A percentile compares a stretch with the other conserved stretches of the same genome.
These are phyloP conservation scores for Ornithorhynchus anatinus DNA, from an alignment of 2,113 vertebrate genomes.

Conservation along the genomic window DNA sequence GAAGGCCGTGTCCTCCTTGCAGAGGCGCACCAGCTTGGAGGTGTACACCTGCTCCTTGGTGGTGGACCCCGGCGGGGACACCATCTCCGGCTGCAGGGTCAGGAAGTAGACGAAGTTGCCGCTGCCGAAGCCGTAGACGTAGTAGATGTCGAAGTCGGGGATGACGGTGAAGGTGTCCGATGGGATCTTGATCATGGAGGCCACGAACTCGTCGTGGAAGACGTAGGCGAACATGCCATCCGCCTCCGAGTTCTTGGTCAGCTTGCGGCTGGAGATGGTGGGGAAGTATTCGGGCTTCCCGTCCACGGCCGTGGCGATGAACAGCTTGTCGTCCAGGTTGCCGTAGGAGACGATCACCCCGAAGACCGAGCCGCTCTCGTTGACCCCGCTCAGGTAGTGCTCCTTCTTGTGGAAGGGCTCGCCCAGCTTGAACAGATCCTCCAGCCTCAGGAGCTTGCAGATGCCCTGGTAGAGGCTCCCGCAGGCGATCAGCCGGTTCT, in stretches of 20 bases:
- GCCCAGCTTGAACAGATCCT: conserved; percentile 97
- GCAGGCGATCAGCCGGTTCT: conserved; percentile 93
- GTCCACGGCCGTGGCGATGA: conserved; percentile 94
- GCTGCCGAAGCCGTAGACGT: conserved; percentile 96
- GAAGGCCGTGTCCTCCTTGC: conserved; percentile 95
- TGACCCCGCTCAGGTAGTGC: conserved; percentile 96
- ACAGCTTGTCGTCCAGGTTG: conserved; percentile 92
- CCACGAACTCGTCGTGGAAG: conserved; percentile 98
- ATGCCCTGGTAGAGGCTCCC: conserved; percentile 97
- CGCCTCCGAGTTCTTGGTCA: conserved; percentile 94
- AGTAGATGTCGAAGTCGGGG: conserved; percentile 98
- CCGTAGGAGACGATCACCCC: conserved; percentile 96
- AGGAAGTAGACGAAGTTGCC: conserved; percentile 98
- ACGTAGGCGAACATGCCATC: conserved; percentile 98
- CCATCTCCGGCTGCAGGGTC: conserved; percentile 97
- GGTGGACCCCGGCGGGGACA: conserved; percentile 87
- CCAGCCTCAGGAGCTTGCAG: conserved; percentile 93
- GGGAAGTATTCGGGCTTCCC: conserved; percentile 98
- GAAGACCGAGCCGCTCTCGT: conserved; percentile 94
- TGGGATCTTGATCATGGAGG: conserved; percentile 98
- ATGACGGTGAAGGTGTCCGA: conserved; percentile 97
- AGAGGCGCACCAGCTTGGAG: conserved; percentile 95
- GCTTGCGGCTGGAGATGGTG: conserved; percentile 94
- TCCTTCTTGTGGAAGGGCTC: conserved; percentile 98
- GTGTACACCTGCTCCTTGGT: conserved; percentile 95